phyloP scores from a whole-genome alignment of 2,113 vertebrate genomes.

The Takifugu bimaculatus region DNA sequence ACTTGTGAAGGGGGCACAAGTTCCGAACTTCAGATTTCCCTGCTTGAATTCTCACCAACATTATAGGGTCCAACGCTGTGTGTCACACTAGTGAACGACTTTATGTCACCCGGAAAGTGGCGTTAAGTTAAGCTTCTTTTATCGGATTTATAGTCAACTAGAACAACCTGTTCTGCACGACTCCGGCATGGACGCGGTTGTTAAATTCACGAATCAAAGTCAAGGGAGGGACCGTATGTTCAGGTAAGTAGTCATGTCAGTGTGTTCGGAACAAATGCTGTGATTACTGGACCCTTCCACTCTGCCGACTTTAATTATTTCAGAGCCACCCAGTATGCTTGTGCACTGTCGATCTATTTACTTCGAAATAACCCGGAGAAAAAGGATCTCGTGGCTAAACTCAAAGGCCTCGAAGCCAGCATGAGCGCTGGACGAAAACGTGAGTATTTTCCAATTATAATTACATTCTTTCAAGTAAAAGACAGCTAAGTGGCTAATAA shows the following conservation, averaged over 20 bases:
- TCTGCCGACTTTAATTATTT: constrained; percentile 39
- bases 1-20: constrained; percentile 2
- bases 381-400: constrained; percentile 79
- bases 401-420: constrained; percentile 84
- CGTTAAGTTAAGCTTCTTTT: not conserved
- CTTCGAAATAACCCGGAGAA: constrained; percentile 76
- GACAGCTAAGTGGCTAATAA: too few relatives aligned
- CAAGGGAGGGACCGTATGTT: constrained; percentile 88
- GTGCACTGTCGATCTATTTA: constrained; percentile 84
- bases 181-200: constrained; percentile 79
- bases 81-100: not conserved
- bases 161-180: constrained; percentile 46
- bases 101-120: not conserved
- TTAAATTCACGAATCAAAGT: constrained; percentile 79
- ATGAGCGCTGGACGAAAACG: constrained; percentile 91
- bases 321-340: constrained; percentile 92
- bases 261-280: too few relatives aligned
- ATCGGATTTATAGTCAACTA: not conserved
- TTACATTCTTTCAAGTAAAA: not conserved
- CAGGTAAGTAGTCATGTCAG: constrained; percentile 71
- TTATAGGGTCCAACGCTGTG: not conserved
- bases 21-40: not conserved
- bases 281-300: not conserved
- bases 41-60: not conserved
- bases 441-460: constrained; percentile 72